Base-by-base conservation (phyloP, 1,140 invertebrate species). In the Drosophila mojavensis region DNA sequence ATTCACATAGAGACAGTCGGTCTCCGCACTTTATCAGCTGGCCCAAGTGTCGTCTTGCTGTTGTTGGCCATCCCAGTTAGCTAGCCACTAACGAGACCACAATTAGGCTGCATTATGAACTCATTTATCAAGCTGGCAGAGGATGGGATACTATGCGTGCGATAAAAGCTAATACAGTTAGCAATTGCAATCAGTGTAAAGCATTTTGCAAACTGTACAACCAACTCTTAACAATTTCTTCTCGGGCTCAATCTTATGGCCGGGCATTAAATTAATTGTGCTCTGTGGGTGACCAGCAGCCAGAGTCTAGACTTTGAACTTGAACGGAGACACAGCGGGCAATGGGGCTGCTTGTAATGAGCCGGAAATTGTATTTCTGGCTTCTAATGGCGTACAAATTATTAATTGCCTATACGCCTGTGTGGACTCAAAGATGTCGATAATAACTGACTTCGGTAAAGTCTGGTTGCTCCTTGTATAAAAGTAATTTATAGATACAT, bases 41-140 rank as follows among this genome's bases (percentile, higher is more conserved):
- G 24, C 9, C 17, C 15, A 17, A 54, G 26, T 63, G 56, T 47
- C 15, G 9, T 0, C 41, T 24, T 33, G 33, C 33, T 39, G 33
- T 13, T 39, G 36, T 11, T 11, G 61, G 69, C 65, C 79, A 75
- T 81, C 62, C 75, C 55, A 68, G 50, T 68, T 67, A 47, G 80
- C 56, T 48, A 43, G 67, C 36, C 61, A 68, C 73, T 84, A 84
- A 86, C 63, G 79, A 86, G 69, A 66, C 79, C 73, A 60, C 79
- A 86, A 88, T 86, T 88, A 88, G 83, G 62, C 64, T 68, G 83
- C 71, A 86, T 86, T 86, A 86, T 79, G 79, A 78, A 79, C 68
- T 63, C 79, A 83, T 88, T 86, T 85, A 88, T 85, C 82, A 82
- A 36, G 1, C 54, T 13, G 4, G 5, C 9, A 17, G 26, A 15